A percentile compares a stretch with the other conserved stretches of the same genome.
phyloP scores from a whole-genome alignment of 1,140 invertebrate genomes.

The Branchinecta lynchi region DNA sequence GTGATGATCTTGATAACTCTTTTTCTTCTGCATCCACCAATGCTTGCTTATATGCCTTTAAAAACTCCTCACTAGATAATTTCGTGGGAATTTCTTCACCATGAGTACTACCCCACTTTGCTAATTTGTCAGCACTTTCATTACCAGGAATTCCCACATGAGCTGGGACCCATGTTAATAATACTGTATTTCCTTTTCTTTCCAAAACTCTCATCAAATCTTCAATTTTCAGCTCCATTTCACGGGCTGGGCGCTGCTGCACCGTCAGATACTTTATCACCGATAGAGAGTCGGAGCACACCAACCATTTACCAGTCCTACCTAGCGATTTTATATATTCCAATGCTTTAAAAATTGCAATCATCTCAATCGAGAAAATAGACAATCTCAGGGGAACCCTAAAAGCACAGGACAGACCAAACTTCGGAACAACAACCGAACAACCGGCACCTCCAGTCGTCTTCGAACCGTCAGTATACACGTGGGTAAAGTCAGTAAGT shows the following conservation, averaged over 20 bases:
- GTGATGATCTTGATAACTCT: neutral
- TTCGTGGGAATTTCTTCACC: neutral
- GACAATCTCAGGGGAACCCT: neutral
- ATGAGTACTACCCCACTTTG: neutral
- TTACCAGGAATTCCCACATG: conserved; percentile 13
- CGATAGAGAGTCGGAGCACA: neutral
- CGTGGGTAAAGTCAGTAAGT: neutral
- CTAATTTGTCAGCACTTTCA: conserved; percentile 7
- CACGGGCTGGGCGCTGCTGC: neutral
- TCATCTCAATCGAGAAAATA: neutral
- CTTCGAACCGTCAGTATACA: neutral
- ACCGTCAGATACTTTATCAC: neutral
- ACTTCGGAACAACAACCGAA: neutral
- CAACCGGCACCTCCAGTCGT: neutral
- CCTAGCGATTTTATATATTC: neutral
- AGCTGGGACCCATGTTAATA: conserved; percentile 11
- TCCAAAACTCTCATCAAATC: neutral
- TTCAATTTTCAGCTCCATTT: neutral
- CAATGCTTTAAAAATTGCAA: neutral
- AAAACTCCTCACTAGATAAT: neutral
- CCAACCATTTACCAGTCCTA: neutral
- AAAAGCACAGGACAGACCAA: neutral
- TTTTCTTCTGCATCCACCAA: neutral
- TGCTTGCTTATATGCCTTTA: neutral
- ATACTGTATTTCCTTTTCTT: neutral